Evolutionary conservation across 2,888 invertebrate genomes (phyloP).

Genomic region (Campoplex capitator): DNA sequence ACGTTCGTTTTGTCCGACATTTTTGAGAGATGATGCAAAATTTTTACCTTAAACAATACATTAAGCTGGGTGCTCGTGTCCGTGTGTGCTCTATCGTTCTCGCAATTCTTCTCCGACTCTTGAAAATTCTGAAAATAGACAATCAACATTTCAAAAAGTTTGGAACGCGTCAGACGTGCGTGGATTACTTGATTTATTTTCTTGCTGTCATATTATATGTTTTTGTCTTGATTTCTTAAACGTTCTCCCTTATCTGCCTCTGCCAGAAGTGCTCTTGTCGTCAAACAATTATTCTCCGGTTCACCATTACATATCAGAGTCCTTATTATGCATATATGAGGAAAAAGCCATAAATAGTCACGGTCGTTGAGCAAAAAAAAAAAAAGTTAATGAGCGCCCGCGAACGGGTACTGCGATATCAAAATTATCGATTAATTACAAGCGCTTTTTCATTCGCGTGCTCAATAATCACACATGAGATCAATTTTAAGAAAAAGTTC

Average conservation of each 20-base stretch:
- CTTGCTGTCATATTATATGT: constrained; percentile 20
- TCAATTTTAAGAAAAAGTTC: not conserved
- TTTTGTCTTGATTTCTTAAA: constrained; percentile 35
- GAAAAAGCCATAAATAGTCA: not conserved
- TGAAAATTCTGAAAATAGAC: constrained; percentile 82
- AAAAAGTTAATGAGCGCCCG: not conserved
- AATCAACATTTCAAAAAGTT: constrained; percentile 71
- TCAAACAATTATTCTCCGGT: constrained; percentile 3
- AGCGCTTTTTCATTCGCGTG: not conserved
- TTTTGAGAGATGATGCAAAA: constrained; percentile 82
- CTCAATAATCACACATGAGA: not conserved
- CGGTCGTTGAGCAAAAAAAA: not conserved
- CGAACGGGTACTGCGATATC: not conserved
- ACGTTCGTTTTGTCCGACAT: constrained; percentile 60
- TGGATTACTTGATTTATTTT: constrained; percentile 22
- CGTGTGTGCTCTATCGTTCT: constrained; percentile 70
- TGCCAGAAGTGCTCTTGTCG: constrained; percentile 54
- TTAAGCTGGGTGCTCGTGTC: constrained; percentile 78
- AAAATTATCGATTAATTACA: not conserved
- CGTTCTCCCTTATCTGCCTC: constrained; percentile 47
- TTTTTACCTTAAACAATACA: constrained; percentile 83
- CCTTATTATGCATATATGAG: not conserved
- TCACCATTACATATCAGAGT: not conserved
- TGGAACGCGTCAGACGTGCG: constrained; percentile 34
- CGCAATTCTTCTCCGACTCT: constrained; percentile 69